phyloP scores from a whole-genome alignment of 2,888 invertebrate genomes.

The Aporophyla lueneburgensis region DNA sequence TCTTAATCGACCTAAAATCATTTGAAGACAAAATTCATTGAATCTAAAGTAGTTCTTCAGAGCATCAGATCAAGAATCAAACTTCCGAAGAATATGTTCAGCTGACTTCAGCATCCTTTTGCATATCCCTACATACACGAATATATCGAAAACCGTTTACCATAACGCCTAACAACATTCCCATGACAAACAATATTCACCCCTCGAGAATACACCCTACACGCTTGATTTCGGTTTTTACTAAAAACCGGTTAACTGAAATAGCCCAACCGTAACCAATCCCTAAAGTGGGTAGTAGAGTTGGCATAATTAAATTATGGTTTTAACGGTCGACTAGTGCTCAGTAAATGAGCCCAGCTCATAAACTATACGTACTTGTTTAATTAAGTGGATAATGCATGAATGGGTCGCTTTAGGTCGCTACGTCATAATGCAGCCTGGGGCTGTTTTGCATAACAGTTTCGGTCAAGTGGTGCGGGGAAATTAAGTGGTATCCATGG shows the following conservation, averaged over 20 bases:
- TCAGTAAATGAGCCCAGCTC: slow-evolving; percentile 73
- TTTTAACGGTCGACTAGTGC: slow-evolving; percentile 69
- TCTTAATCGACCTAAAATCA: not conserved
- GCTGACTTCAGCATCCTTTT: not conserved
- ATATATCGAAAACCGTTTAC: slow-evolving; percentile 12
- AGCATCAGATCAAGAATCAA: not conserved
- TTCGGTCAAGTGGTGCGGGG: slow-evolving; percentile 46
- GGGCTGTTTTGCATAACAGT: slow-evolving; percentile 61
- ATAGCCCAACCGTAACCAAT: slow-evolving; percentile 44
- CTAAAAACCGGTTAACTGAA: slow-evolving; percentile 46
- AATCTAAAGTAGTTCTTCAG: not conserved
- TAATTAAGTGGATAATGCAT: slow-evolving; percentile 76
- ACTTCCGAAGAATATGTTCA: not conserved
- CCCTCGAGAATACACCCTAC: slow-evolving; percentile 17
- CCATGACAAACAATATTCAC: slow-evolving; percentile 44
- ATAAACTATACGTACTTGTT: slow-evolving; percentile 75
- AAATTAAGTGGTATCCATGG: slow-evolving; percentile 28
- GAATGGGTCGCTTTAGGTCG: slow-evolving; percentile 59
- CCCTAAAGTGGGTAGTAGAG: slow-evolving; percentile 61
- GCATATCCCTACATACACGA: not conserved
- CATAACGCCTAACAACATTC: not conserved
- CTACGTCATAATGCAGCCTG: slow-evolving; percentile 53
- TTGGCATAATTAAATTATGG: slow-evolving; percentile 73
- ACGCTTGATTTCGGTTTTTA: slow-evolving; percentile 47
- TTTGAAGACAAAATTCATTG: not conserved